Base-by-base conservation (phyloP, 2,113 vertebrate genomes). In the Thermophis baileyi region DNA sequence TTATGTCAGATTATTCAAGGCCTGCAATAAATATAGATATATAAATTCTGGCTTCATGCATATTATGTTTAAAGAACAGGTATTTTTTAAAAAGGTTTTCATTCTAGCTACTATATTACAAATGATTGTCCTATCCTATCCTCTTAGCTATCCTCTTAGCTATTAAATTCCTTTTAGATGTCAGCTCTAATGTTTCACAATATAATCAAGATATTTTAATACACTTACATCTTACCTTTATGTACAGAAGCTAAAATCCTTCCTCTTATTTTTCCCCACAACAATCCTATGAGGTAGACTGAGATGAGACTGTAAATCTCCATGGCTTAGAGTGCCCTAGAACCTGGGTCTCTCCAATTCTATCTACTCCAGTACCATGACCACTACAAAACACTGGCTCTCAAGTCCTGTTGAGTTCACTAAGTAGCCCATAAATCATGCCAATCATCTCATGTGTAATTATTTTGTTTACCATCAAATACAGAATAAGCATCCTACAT, bases 1-100 rank as follows among this genome's bases (percentile, higher is more conserved):
- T 96, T 94, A 95, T 93, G 91, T 95, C 95, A 96, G 69, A 95
- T 91, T 96, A 95, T n/a, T 91, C 85, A 96, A 91, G 90, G 92
- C 94, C 97, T 97, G 94, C 22, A 94, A 95, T 91, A 96, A 93
- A 87, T 85, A 93, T 35, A 90, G n/a, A 74, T n/a, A 86, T 12
- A 89, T 90, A 90, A 93, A 24, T 87, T 51, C 40, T 30, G 35
- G 18, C n/a, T 93, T 90, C 69, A 86, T 35, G 51, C 92, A 89
- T 60, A 35, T 12, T 11, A 22, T 35, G 16, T 54, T 86, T 47
- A 57, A 85, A 46, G n/a, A n/a, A 60, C 24, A 40, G 14, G 24
- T 12, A 51, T 63, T 93, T 89, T 57, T n/a, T 89, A 6, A 54
- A 92, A 11, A 89, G 50, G 20, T 18, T 20, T 89, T 89, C 54